A percentile compares a stretch with the other conserved stretches of the same genome.
These are phyloP conservation scores for Microctonus aethiopoides DNA, from an alignment of 2,888 invertebrate species.

Conservation along the genomic window DNA sequence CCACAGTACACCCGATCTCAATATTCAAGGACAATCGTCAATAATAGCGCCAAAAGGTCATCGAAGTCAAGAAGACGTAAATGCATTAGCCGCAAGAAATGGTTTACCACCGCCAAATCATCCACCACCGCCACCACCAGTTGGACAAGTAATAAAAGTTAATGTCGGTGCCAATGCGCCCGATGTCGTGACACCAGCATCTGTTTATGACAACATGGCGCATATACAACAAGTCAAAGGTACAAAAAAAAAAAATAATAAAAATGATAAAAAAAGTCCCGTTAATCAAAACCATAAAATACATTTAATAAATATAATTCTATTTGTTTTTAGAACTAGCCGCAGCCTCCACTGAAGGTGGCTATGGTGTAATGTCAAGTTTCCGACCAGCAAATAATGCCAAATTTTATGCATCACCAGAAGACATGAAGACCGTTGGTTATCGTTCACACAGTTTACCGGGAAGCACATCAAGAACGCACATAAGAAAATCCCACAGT, in stretches of 20 bases:
- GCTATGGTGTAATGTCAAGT: slow-evolving; percentile 79
- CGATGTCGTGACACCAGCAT: slow-evolving; percentile 62
- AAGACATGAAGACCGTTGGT: slow-evolving; percentile 82
- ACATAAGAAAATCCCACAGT: slow-evolving; percentile 74
- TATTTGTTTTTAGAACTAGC: slow-evolving; percentile 60
- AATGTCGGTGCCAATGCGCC: slow-evolving; percentile 69
- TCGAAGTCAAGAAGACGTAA: slow-evolving; percentile 79
- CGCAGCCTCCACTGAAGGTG: slow-evolving; percentile 63
- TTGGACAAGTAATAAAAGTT: slow-evolving; percentile 78
- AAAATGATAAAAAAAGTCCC: too few species aligned
- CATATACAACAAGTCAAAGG: slow-evolving; percentile 68
- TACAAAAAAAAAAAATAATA: slow-evolving; percentile 34
- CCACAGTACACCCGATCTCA: slow-evolving; percentile 88
- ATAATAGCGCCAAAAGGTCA: slow-evolving; percentile 69
- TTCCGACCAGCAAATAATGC: slow-evolving; percentile 89
- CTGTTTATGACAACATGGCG: slow-evolving; percentile 65
- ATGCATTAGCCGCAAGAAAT: slow-evolving; percentile 66
- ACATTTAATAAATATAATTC: slow-evolving; percentile 8
- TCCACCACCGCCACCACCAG: slow-evolving; percentile 84
- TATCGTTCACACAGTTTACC: slow-evolving; percentile 71
- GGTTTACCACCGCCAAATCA: slow-evolving; percentile 82
- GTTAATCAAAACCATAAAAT: slow-evolving; percentile 14
- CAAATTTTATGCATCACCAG: slow-evolving; percentile 89
- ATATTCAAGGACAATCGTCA: slow-evolving; percentile 58
- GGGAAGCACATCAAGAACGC: slow-evolving; percentile 70